phyloP scores from a whole-genome alignment of 2,888 invertebrate species.

The Spodoptera picta region DNA sequence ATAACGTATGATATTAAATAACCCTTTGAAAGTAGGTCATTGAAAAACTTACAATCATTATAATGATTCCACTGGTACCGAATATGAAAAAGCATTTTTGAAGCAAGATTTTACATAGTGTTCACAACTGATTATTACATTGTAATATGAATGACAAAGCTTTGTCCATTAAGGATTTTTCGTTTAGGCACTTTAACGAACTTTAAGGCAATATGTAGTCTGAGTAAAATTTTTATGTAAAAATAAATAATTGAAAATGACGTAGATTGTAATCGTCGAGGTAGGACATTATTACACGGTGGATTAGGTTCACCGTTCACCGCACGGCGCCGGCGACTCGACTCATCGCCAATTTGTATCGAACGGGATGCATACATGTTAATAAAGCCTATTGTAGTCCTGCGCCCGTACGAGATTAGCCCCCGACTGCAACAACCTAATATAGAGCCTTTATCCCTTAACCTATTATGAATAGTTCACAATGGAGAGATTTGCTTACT shows the following conservation, averaged over 20 bases:
- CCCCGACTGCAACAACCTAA: conserved; percentile 52
- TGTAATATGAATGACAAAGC: too few relatives aligned
- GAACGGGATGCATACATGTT: conserved; percentile 76
- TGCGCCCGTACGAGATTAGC: conserved; percentile 74
- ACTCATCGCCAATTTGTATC: conserved; percentile 83
- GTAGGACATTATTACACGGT: conserved; percentile 61
- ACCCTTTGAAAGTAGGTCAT: conserved; percentile 46
- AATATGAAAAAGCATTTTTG: neutral
- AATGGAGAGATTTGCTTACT: conserved; percentile 40
- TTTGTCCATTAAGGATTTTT: too few relatives aligned
- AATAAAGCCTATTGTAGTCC: conserved; percentile 84
- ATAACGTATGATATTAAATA: conserved; percentile 52
- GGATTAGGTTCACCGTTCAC: conserved; percentile 52
- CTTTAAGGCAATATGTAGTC: too few relatives aligned
- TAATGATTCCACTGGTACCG: conserved; percentile 23
- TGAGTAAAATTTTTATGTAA: neutral
- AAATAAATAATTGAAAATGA: neutral
- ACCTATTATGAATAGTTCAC: conserved; percentile 45
- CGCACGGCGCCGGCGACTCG: conserved; percentile 66
- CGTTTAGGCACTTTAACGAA: too few relatives aligned
- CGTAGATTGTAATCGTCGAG: conserved; percentile 9
- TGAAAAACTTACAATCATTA: conserved; percentile 23
- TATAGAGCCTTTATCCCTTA: conserved; percentile 46
- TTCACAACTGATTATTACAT: too few relatives aligned
- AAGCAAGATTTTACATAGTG: too few relatives aligned